Evolutionary conservation across 2,113 vertebrate genomes (phyloP), one percentile per base, ranked within the genome.

Genomic region (Pterocles orientalis): DNA sequence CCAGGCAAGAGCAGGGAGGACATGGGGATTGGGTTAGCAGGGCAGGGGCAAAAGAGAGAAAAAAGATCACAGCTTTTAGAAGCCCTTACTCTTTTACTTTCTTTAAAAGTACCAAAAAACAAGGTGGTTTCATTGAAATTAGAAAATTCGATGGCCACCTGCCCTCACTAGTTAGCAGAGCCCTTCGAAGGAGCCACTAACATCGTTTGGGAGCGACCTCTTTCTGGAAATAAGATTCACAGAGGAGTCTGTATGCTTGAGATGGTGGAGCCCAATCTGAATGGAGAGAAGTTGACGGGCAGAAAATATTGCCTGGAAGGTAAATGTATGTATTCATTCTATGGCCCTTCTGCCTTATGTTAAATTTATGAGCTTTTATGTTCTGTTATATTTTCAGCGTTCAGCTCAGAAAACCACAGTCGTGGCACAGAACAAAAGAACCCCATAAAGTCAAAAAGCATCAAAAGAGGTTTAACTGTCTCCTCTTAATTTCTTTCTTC

Each of bases 321-420:
- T 73, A 95, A 90, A 96, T 23, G 82, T 86, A 78, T 90, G 96
- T 94, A 84, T 86, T 78, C 69, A 90, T 68, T 75, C 82, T 39
- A 3, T 3, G 19, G 88, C 48, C 86, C 78, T 94, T 92, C 88
- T 78, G 64, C 68, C 82, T 76, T 64, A 89, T 91, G 86, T 76
- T 92, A 94, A 84, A 96, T 97, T 94, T 95, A 95, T 82, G 84
- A 91, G 70, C 57, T 91, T 96, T 96, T 93, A 94, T 57, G 71
- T 75, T 92, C 77, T 77, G 87, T 71, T 94, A 33, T 87, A 95
- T 92, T 94, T 96, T 91, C 92, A 80, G 69, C 43, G 20, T 95
- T 92, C 84, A 82, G 90, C 76, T 81, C 69, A 77, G 78, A 83
- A 95, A 94, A 84, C 41, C 78, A 84, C 54, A 91, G 65, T 70